Conservation (phyloP, 2,797 vertebrate species). For the Myiotriccus ornatus region DNA sequence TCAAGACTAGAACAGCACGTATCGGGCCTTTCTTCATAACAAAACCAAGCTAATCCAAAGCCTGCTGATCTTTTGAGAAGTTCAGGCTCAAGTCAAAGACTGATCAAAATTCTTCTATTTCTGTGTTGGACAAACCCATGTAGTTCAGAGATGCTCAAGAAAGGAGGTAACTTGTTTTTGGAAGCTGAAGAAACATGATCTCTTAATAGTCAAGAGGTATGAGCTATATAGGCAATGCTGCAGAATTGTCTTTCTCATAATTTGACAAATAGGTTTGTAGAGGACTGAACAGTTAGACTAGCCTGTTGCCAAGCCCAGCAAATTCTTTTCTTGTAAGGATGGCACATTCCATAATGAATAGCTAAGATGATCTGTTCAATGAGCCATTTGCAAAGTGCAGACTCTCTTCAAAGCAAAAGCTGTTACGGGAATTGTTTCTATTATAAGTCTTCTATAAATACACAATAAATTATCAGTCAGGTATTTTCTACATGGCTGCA, state of each 20-base stretch:
- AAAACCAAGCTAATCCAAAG: not conserved
- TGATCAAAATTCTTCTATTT: not conserved
- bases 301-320: not conserved
- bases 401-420: not conserved
- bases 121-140: not conserved
- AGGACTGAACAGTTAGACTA: not conserved
- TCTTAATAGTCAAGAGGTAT: not conserved
- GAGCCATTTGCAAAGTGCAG: not conserved
- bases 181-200: not conserved
- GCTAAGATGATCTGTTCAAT: conserved; percentile 7
- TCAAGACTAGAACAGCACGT: not conserved
- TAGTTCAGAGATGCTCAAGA: not conserved
- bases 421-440: not conserved
- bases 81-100: not conserved
- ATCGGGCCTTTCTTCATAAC: not conserved
- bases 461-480: conserved; percentile 26
- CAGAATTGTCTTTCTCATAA: not conserved
- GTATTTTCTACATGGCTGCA: conserved; percentile 3
- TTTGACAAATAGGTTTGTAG: not conserved
- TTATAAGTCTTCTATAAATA: conserved; percentile 28
- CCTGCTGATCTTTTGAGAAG: not conserved
- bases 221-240: not conserved
- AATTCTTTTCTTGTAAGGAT: conserved; percentile 13
- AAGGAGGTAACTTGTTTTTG: not conserved
- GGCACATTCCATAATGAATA: conserved; percentile 5